Evolutionary conservation across 2,888 invertebrate genomes (phyloP), one percentile per base, ranked within the genome.

Genomic region (Crossocerus cetratus): DNA sequence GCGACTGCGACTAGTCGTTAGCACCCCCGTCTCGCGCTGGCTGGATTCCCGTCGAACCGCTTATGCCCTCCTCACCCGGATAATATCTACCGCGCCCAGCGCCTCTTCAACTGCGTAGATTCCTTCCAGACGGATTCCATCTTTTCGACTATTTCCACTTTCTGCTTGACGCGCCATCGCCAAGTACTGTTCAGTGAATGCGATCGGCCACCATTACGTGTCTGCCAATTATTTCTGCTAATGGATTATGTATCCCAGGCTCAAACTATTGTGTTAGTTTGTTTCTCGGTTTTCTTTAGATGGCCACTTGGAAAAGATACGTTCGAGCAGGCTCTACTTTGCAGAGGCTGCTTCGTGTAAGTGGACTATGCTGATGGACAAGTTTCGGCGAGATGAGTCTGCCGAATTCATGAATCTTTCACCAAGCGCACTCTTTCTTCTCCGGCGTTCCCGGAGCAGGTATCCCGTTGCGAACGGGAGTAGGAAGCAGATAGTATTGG

Each of bases 1-100:
- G 32, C 32, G 73, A 63, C 67, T 69, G 69, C 53, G 60, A 61
- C 65, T 61, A 70, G 67, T 58, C 63, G 70, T 65, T 69, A 62
- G 56, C 63, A 55, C 32, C 16, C n/a, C 49, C 70, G 67, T 16
- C 56, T 45, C 77, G 58, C 59, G 44, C 60, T 64, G 66, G 49
- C 74, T 65, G 69, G 63, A 14, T 32, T 49, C 57, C 56, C 56
- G 49, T 54, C 42, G 72, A 64, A 20, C 60, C 56, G 70, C 65
- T 63, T 55, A 44, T 23, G 53, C 18, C 53, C 80, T 72, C 79
- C 68, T 75, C 72, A 70, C 72, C 76, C 59, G 70, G 69, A 49
- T 16, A 49, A 49, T 32, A 32, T 11, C 32, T 32, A 49, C 49
- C 49, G 14, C 49, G 49, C 49, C 62, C 13, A 63, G 43, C 18